Base-by-base conservation (phyloP, 2,888 invertebrate genomes). In the Ferdinandea cuprea region DNA sequence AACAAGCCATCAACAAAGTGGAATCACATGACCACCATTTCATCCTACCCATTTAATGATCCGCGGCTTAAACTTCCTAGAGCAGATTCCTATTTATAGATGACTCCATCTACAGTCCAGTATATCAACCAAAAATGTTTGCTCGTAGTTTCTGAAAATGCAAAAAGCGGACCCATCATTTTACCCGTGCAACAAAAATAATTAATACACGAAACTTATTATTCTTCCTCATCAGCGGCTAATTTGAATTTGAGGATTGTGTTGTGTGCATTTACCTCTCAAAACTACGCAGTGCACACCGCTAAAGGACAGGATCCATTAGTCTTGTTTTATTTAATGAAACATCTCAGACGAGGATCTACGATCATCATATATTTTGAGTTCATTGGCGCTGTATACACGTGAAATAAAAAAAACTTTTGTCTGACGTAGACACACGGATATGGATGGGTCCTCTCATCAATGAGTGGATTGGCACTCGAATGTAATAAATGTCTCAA, bases 31-130 rank as follows among this genome's bases (percentile, higher is more conserved):
- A 42, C 35, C 30, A 17, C 28, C 50, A 73, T 63, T 52, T 52
- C 59, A 46, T 46, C 15, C 56, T 56, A 66, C 54, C 66, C 32
- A 68, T 61, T 17, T 37, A 44, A 46, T 28, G 3, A 8, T 56
- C 40, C 6, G 30, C 7, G 13, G 8, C 40, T 52, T 30, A 32
- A 40, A 42, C 59, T 80, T 80, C 56, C 61, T 50, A 48, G n/a
- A 40, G 9, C 13, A 13, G n/a, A n/a, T 7, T 44, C n/a, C 65
- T 81, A 81, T 81, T 81, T 81, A 76, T 81, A 81, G 81, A 69
- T 25, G 69, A 68, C 74, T 71, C 74, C 74, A 65, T 72, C 68
- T 19, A 74, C 7, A 21, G 35, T 76, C 71, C 59, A 76, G 54
- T 37, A 42, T n/a, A 21, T 9, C 15, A 46, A 17, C 3, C 13